Conservation (phyloP, 2,888 invertebrate genomes). For the Achlya flavicornis region DNA sequence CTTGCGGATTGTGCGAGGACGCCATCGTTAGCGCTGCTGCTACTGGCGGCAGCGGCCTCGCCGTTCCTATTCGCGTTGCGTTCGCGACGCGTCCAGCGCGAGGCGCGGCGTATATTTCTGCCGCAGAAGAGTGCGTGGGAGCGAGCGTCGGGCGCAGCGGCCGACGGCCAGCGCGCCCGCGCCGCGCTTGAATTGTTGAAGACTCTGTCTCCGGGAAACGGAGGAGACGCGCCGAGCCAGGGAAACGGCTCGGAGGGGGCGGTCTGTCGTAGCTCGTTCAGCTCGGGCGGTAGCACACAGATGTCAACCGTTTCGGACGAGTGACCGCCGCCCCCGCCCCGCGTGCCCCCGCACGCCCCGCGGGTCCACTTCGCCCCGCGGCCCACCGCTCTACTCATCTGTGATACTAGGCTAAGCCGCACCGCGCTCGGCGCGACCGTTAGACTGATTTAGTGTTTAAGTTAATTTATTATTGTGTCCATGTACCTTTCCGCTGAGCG, state of each 20-base stretch:
- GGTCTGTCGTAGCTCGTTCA: constrained; percentile 85
- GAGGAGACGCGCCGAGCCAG: constrained; percentile 59
- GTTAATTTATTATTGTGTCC: constrained; percentile 80
- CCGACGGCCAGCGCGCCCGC: constrained; percentile 79
- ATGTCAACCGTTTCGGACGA: constrained; percentile 86
- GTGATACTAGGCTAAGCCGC: constrained; percentile 81
- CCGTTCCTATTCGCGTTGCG: constrained; percentile 91
- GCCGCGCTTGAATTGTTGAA: constrained; percentile 72
- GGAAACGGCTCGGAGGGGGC: constrained; percentile 79
- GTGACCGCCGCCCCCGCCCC: constrained; percentile 68
- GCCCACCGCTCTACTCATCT: constrained; percentile 83
- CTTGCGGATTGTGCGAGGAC: constrained; percentile 75
- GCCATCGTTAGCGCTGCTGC: constrained; percentile 80
- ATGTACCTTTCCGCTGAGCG: constrained; percentile 83
- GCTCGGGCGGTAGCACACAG: constrained; percentile 86
- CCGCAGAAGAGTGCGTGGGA: constrained; percentile 80
- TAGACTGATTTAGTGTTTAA: constrained; percentile 81
- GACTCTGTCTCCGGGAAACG: constrained; percentile 74
- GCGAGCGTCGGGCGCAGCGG: constrained; percentile 78
- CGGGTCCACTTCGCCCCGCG: constrained; percentile 74
- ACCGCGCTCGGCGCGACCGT: constrained; percentile 79
- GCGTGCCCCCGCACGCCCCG: constrained; percentile 56
- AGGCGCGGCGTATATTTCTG: constrained; percentile 68
- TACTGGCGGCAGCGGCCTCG: constrained; percentile 86
- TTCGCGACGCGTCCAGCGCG: constrained; percentile 85